A percentile compares a stretch with the other conserved stretches of the same genome.
Evolutionary conservation across 1,140 invertebrate genomes (phyloP).

Genomic region (Dermatophagoides farinae): DNA sequence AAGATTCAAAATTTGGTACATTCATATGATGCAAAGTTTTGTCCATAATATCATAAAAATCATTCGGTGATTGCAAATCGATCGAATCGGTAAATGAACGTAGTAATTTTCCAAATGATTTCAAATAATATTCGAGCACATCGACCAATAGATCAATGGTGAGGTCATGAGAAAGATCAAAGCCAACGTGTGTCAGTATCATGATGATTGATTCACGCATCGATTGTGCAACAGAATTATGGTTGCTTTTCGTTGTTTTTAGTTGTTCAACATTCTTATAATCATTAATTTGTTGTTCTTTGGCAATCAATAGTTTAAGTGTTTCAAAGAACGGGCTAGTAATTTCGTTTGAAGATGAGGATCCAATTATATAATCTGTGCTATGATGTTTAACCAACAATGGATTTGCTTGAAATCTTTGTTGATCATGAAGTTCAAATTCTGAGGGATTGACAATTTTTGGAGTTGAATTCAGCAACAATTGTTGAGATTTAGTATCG

Average conservation of each 20-base stretch:
- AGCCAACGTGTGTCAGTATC: background rate
- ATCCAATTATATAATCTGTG: too few species aligned
- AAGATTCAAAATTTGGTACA: background rate
- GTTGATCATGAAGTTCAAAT: too few species aligned
- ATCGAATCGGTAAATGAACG: background rate
- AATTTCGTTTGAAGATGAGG: background rate
- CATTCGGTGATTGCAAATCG: background rate
- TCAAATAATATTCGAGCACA: background rate
- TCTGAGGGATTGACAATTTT: too few species aligned
- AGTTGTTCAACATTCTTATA: background rate
- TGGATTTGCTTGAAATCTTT: too few species aligned
- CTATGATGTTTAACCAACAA: too few species aligned
- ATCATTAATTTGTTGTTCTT: background rate
- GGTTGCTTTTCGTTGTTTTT: background rate
- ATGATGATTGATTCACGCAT: background rate
- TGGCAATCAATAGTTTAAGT: background rate
- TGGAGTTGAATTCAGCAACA: too few species aligned
- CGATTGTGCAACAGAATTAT: background rate
- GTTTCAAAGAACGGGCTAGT: background rate
- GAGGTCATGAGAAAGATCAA: background rate
- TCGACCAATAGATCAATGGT: background rate
- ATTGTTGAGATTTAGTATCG: too few species aligned
- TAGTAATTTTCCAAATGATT: background rate
- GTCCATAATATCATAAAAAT: background rate
- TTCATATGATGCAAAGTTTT: background rate